phyloP scores from a whole-genome alignment of 2,797 vertebrate species.

The Gastrophryne carolinensis region DNA sequence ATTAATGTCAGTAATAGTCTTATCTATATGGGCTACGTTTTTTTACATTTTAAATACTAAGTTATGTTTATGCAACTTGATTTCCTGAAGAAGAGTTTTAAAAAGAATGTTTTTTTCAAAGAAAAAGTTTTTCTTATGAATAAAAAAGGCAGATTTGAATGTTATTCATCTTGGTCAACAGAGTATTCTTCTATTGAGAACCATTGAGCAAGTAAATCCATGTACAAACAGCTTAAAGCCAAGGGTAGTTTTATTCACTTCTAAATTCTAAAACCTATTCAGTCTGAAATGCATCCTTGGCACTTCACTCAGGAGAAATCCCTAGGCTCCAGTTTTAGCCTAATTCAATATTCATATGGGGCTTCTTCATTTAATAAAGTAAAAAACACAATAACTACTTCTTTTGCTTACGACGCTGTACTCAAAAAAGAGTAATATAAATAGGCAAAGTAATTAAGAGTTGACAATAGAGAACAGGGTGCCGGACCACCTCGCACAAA shows the following conservation, averaged over 20 bases:
- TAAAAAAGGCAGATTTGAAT: constrained; percentile 26
- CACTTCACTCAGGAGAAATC: constrained; percentile 22
- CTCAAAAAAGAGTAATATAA: constrained; percentile 32
- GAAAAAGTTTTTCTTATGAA: neutral
- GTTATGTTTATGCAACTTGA: neutral
- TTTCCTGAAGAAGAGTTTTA: constrained; percentile 63
- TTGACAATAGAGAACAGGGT: constrained; percentile 22
- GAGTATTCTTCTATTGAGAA: constrained; percentile 19
- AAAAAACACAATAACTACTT: constrained; percentile 37
- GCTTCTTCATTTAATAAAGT: constrained; percentile 31
- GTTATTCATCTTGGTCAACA: constrained; percentile 5
- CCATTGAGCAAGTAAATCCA: constrained; percentile 32
- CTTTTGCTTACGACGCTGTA: constrained; percentile 28
- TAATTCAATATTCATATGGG: constrained; percentile 40
- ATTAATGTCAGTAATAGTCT: neutral
- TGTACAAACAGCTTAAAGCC: constrained; percentile 38
- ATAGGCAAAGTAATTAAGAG: constrained; percentile 42
- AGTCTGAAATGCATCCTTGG: constrained; percentile 31
- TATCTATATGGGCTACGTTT: neutral
- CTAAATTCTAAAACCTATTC: constrained; percentile 35
- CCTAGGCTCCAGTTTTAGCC: constrained; percentile 4
- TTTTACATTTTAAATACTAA: neutral
- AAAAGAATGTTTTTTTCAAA: constrained; percentile 58
- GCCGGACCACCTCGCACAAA: constrained; percentile 12
- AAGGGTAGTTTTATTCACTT: constrained; percentile 14